phyloP scores from a whole-genome alignment of 2,113 vertebrate genomes.

The Gasterosteus nipponicus region DNA sequence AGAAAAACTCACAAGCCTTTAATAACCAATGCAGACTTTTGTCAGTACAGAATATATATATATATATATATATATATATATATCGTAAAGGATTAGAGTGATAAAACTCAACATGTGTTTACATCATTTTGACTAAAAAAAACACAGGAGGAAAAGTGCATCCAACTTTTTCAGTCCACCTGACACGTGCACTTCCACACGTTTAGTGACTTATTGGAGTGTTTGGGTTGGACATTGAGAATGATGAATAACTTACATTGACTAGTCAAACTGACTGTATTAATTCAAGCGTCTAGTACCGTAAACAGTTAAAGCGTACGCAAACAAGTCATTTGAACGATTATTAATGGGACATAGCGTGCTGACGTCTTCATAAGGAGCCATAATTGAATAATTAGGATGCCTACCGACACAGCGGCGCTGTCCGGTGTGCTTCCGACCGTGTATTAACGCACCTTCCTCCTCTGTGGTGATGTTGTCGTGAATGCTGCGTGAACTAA shows the following conservation, averaged over 20 bases:
- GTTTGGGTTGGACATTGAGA: background rate
- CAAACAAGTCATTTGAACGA: background rate
- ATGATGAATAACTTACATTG: background rate
- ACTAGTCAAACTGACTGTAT: background rate
- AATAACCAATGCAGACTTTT: background rate
- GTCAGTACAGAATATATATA: background rate
- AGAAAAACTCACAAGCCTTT: background rate
- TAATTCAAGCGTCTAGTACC: background rate
- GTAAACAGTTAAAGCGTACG: too few relatives aligned
- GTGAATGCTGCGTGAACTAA: background rate
- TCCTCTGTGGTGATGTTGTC: too few relatives aligned
- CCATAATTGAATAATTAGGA: background rate
- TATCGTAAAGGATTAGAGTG: background rate
- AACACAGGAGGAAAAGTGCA: background rate
- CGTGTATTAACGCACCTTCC: too few relatives aligned
- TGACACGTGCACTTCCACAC: background rate
- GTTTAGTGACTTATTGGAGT: background rate
- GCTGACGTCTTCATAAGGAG: too few relatives aligned
- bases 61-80: too few relatives aligned
- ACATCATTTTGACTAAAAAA: background rate
- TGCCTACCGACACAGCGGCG: background rate
- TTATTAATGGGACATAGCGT: background rate
- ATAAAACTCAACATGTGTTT: background rate
- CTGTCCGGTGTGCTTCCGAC: slow-evolving; percentile 20
- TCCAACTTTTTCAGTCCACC: background rate